These are phyloP conservation scores for Rhopalosiphum padi DNA, from an alignment of 1,140 invertebrate species.

Conservation along the genomic window DNA sequence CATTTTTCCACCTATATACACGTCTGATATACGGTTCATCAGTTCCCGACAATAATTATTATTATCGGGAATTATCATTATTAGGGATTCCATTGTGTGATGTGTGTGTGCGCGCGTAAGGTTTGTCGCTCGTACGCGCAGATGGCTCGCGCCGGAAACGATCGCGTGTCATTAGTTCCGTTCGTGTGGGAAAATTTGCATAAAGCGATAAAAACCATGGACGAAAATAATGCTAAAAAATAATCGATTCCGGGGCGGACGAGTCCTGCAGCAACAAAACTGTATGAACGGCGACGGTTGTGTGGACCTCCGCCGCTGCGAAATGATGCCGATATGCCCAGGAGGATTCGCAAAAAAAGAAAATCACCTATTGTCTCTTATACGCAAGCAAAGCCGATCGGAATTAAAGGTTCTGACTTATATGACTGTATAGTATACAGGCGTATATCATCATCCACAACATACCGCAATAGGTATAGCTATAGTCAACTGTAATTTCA, in stretches of 20 bases:
- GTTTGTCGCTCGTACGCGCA: neutral
- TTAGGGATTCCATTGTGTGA: neutral
- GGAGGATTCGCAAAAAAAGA: too few relatives aligned
- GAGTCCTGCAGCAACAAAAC: neutral
- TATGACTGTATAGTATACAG: too few relatives aligned
- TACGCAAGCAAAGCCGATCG: too few relatives aligned
- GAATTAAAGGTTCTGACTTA: too few relatives aligned
- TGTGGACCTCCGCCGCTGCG: too few relatives aligned
- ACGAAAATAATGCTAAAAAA: neutral
- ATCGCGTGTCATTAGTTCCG: slow-evolving; percentile 40
- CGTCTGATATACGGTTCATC: slow-evolving; percentile 7
- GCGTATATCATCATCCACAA: too few relatives aligned
- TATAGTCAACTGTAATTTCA: too few relatives aligned
- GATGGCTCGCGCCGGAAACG: slow-evolving; percentile 23
- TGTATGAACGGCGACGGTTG: too few relatives aligned
- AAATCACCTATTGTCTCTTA: too few relatives aligned
- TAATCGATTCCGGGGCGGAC: neutral
- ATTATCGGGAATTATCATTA: slow-evolving; percentile 7
- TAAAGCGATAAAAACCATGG: slow-evolving; percentile 36
- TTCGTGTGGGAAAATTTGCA: slow-evolving; percentile 35
- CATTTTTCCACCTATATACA: slow-evolving; percentile 13
- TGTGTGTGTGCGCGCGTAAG: neutral
- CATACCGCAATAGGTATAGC: too few relatives aligned
- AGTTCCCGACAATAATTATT: slow-evolving; percentile 38
- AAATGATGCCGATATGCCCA: too few relatives aligned